Evolutionary conservation across 2,797 vertebrate genomes (phyloP).

Genomic region (Cynodonichthys magdalenae): DNA sequence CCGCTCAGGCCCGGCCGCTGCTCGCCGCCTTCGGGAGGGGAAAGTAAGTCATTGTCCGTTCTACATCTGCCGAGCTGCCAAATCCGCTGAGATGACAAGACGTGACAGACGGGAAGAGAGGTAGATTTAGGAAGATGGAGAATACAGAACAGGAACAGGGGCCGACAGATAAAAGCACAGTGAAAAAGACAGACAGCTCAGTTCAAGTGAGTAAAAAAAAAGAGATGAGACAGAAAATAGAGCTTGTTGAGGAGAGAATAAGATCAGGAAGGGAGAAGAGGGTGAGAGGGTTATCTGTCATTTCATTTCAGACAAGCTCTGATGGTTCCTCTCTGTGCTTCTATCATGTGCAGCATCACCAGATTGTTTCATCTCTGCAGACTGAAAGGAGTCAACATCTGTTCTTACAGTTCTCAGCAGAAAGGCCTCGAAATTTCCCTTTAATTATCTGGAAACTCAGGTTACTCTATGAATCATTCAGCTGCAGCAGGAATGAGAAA

Average conservation of each 20-base stretch:
- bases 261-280: constrained; percentile 22
- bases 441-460: no score
- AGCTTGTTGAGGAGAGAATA: constrained; percentile 34
- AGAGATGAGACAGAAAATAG: constrained; percentile 32
- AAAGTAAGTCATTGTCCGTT: constrained; percentile 43
- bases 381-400: not conserved
- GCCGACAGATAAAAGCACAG: constrained; percentile 41
- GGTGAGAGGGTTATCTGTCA: constrained; percentile 52
- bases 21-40: constrained; percentile 34
- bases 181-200: constrained; percentile 13
- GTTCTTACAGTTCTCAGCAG: no score
- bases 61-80: constrained; percentile 71
- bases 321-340: constrained; percentile 54
- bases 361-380: constrained; percentile 35
- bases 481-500: no score
- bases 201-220: constrained; percentile 20
- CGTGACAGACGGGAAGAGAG: constrained; percentile 55
- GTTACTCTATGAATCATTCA: no score
- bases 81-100: constrained; percentile 67
- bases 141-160: constrained; percentile 27
- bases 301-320: constrained; percentile 52
- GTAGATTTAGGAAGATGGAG: constrained; percentile 26
- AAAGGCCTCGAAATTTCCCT: no score
- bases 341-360: constrained; percentile 45
- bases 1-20: constrained; percentile 51